Conservation (phyloP, 2,888 invertebrate species). For the Toxonevra muliebris region DNA sequence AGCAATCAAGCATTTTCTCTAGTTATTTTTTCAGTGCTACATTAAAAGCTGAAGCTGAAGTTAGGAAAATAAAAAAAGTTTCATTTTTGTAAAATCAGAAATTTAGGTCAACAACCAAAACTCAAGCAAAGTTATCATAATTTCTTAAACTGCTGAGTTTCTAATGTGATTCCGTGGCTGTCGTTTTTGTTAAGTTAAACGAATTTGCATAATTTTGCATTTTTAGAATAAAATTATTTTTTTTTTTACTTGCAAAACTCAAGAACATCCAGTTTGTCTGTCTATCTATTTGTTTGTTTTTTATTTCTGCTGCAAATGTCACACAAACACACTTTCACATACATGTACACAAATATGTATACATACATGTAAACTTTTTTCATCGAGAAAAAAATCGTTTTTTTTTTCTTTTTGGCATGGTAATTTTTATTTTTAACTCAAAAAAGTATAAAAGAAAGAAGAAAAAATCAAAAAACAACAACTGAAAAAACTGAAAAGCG, state of each 20-base stretch:
- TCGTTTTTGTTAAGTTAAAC: no score
- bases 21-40: no score
- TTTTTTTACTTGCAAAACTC: slow-evolving; percentile 16
- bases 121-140: no score
- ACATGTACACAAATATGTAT: neutral
- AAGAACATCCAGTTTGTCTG: slow-evolving; percentile 29
- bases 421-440: slow-evolving; percentile 3
- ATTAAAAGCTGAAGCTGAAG: no score
- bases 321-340: neutral
- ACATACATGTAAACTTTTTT: neutral
- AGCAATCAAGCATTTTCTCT: no score
- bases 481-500: neutral
- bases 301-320: neutral
- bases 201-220: no score
- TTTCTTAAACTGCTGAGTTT: no score
- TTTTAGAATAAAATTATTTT: slow-evolving; percentile 14
- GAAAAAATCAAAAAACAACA: neutral
- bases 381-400: neutral
- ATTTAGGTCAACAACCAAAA: no score
- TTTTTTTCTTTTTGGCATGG: neutral
- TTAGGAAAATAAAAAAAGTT: no score
- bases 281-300: slow-evolving; percentile 10
- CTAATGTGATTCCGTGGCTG: no score
- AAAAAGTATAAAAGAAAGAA: neutral
- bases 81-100: no score